Percentiles rank a stretch among this genome's conserved stretches.
phyloP scores from a whole-genome alignment of 2,113 vertebrate genomes.

The Archilochus colubris region DNA sequence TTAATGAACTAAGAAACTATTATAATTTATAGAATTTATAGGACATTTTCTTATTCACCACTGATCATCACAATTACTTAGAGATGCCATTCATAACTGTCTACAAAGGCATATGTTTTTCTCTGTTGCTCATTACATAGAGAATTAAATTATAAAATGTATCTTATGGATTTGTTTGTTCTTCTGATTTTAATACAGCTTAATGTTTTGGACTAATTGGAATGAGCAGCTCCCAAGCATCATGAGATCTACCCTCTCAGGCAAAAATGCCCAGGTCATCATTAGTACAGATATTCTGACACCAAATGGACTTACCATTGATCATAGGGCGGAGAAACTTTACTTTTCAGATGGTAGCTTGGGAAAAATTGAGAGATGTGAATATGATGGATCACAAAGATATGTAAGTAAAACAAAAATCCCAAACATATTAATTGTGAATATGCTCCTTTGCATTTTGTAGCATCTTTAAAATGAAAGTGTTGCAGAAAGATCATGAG shows the following conservation, averaged over 20 bases:
- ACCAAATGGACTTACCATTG: constrained; percentile 94
- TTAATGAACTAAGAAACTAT: neutral
- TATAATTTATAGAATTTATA: neutral
- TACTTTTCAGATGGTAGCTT: constrained; percentile 96
- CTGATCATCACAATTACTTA: neutral
- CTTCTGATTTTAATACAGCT: constrained; percentile 77
- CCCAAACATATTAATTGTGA: neutral
- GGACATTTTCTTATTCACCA: neutral
- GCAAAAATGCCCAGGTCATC: constrained; percentile 91
- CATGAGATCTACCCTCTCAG: constrained; percentile 91
- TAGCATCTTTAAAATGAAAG: neutral
- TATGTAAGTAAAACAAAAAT: constrained; percentile 83
- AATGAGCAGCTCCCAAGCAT: constrained; percentile 97
- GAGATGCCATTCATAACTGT: neutral
- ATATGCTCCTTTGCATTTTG: neutral
- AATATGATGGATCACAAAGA: constrained; percentile 95
- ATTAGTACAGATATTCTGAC: constrained; percentile 92
- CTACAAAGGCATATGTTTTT: neutral
- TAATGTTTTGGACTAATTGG: constrained; percentile 99
- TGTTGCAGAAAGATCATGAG: neutral
- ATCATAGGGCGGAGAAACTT: constrained; percentile 93
- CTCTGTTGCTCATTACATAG: neutral
- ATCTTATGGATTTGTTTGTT: constrained; percentile 15
- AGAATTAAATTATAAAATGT: constrained; percentile 46
- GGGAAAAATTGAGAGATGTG: constrained; percentile 95